Percentiles rank a stretch among this genome's conserved stretches.
Evolutionary conservation across 2,113 vertebrate species (phyloP).

Genomic region (Sinosuthora webbiana): DNA sequence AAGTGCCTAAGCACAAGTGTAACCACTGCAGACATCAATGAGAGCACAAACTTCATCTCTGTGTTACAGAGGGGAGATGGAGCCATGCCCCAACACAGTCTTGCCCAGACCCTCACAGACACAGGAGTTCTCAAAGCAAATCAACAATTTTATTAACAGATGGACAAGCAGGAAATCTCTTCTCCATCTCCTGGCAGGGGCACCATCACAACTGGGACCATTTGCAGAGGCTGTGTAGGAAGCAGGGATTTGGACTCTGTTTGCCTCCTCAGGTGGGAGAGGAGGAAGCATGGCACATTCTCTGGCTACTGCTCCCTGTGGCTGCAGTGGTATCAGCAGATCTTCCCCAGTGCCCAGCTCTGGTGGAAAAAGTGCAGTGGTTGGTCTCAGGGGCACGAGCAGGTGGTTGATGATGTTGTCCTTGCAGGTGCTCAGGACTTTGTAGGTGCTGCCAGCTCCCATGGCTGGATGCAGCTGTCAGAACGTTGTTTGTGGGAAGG

Average conservation of each 20-base stretch:
- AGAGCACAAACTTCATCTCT: not conserved
- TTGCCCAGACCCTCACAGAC: not conserved
- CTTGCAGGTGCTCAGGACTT: not conserved
- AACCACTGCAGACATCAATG: too few relatives aligned
- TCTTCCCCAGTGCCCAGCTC: not conserved
- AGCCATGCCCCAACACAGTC: not conserved
- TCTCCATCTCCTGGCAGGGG: not conserved
- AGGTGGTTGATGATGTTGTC: accelerated
- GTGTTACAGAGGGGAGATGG: not conserved
- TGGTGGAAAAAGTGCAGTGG: not conserved
- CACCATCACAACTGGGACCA: not conserved
- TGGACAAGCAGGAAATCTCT: not conserved
- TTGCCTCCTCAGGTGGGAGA: not conserved
- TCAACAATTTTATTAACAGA: not conserved
- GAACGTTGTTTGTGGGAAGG: not conserved
- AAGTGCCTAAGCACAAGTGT: not conserved
- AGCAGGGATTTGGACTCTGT: not conserved
- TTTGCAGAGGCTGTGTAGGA: not conserved
- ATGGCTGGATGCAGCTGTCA: not conserved
- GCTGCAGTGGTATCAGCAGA: not conserved
- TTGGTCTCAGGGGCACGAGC: not conserved
- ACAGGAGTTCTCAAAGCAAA: not conserved
- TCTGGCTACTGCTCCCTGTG: not conserved
- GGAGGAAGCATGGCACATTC: not conserved
- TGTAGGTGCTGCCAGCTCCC: accelerated